Conservation (phyloP, 2,888 invertebrate species). For the Cistogaster globosa region DNA sequence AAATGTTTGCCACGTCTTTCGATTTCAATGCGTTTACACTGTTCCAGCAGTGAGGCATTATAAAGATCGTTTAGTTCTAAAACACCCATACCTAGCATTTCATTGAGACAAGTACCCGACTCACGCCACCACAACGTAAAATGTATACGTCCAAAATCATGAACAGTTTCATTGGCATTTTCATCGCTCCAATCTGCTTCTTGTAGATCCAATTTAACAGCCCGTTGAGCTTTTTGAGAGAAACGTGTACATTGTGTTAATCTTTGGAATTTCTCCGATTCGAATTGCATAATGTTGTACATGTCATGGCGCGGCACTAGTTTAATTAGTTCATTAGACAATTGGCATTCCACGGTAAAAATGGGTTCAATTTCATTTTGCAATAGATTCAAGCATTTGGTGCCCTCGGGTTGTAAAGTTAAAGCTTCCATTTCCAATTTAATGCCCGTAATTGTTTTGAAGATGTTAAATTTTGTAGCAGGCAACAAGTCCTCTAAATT, state of each 20-base stretch:
- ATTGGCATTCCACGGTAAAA: slow-evolving; percentile 79
- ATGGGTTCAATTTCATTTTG: slow-evolving; percentile 79
- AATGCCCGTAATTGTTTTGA: slow-evolving; percentile 75
- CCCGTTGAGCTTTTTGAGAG: slow-evolving; percentile 77
- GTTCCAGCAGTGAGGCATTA: slow-evolving; percentile 77
- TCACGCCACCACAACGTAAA: slow-evolving; percentile 81
- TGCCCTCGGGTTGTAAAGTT: slow-evolving; percentile 79
- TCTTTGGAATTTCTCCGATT: slow-evolving; percentile 80
- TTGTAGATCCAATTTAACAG: slow-evolving; percentile 72
- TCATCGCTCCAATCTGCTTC: slow-evolving; percentile 50
- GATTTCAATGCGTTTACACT: slow-evolving; percentile 79
- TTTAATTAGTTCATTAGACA: slow-evolving; percentile 78
- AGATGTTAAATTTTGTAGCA: slow-evolving; percentile 74
- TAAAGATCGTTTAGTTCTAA: slow-evolving; percentile 77
- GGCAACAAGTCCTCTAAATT: slow-evolving; percentile 66
- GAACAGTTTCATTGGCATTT: slow-evolving; percentile 59
- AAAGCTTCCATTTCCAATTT: slow-evolving; percentile 79
- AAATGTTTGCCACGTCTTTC: slow-evolving; percentile 77
- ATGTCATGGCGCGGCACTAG: slow-evolving; percentile 76
- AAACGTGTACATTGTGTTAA: slow-evolving; percentile 80
- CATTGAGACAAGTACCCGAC: slow-evolving; percentile 80
- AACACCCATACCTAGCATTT: slow-evolving; percentile 79
- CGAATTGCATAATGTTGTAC: slow-evolving; percentile 81
- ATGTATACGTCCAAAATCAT: slow-evolving; percentile 76
- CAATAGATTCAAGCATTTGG: slow-evolving; percentile 78